Evolutionary conservation across 1,140 invertebrate species (phyloP), one percentile per base, ranked within the genome.

Genomic region (Macrobrachium nipponense): DNA sequence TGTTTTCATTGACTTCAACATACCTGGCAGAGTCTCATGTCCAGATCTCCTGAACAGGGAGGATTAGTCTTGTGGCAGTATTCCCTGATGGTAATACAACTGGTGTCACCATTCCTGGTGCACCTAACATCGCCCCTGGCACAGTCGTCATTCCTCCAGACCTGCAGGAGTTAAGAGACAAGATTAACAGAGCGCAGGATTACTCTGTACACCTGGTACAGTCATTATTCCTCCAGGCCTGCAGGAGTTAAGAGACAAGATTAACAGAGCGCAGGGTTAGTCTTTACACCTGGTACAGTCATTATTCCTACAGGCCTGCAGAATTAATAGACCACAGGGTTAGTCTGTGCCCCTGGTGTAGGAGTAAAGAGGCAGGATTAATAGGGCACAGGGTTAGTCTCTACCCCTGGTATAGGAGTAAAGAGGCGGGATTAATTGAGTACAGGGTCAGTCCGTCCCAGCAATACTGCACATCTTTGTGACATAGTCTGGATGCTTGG

Each of bases 21-120:
- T 66, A 80, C 78, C 78, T 80, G 62, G 23, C 78, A 80, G 6
- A 80, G 2, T 36, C 78, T 61, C 27, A 44, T 61, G 78, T 80
- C 78, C 11, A 80, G 51, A 64, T 80, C 78, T 5, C 78, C 78
- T 23, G 64, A 60, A 44, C 78, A 80, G 36, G 78, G 62, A 15
- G 78, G 78, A 43, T 80, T 43, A 5, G 23, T 5, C 4, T 12
- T 6, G 4, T 0, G 15, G 44, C 78, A 80, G 78, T 80, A 80
- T 27, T 17, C 59, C 5, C 10, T 8, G 61, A 80, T 68, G 18
- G 59, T 15, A 12, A 80, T 14, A 11, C 78, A 80, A 43, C 15
- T 14, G 15, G 78, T 8, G 12, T 36, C 15, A 8, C 62, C 78
- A 5, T 44, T n/a, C 3, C 78, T 15, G 2, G 51, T 12, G 23